Evolutionary conservation across 92 coral and sea anemone genomes (phyloP).

Genomic region (Pocillopora grandis): DNA sequence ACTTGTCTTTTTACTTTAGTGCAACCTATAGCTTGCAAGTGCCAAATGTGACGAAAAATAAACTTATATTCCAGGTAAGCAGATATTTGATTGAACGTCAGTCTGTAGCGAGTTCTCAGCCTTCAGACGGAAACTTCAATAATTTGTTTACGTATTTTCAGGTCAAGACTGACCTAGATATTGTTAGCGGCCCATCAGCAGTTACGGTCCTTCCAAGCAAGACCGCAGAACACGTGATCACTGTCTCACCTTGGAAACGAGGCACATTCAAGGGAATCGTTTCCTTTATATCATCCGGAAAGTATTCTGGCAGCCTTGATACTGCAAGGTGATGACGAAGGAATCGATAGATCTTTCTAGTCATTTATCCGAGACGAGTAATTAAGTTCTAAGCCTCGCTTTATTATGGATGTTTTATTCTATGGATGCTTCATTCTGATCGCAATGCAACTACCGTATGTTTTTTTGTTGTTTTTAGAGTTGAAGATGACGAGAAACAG

Average conservation of each 20-base stretch:
- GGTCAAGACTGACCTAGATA: constrained; percentile 90
- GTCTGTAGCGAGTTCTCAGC: no score
- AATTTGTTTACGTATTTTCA: constrained; percentile 1
- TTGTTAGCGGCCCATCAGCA: constrained; percentile 77
- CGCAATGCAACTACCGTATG: background rate
- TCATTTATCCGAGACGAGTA: no score
- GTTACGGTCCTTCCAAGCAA: constrained; percentile 82
- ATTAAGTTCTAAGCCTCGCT: no score
- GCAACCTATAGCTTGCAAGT: constrained; percentile 72
- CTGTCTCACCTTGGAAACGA: constrained; percentile 98
- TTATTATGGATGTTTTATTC: no score
- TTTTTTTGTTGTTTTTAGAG: constrained; percentile 43
- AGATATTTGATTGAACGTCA: background rate
- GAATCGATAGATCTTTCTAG: no score
- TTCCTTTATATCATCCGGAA: constrained; percentile 71
- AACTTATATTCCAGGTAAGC: constrained; percentile 76
- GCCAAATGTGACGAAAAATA: constrained; percentile 85
- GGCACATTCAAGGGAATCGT: constrained; percentile 85
- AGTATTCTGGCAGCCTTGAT: constrained; percentile 31
- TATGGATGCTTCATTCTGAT: background rate
- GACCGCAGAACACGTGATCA: constrained; percentile 82
- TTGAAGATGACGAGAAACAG: constrained; percentile 70
- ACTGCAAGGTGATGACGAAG: constrained; percentile 51
- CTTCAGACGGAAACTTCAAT: background rate
- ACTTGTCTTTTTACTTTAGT: constrained; percentile 37